phyloP scores from a whole-genome alignment of 2,888 invertebrate genomes.

The Lissonota sp. region DNA sequence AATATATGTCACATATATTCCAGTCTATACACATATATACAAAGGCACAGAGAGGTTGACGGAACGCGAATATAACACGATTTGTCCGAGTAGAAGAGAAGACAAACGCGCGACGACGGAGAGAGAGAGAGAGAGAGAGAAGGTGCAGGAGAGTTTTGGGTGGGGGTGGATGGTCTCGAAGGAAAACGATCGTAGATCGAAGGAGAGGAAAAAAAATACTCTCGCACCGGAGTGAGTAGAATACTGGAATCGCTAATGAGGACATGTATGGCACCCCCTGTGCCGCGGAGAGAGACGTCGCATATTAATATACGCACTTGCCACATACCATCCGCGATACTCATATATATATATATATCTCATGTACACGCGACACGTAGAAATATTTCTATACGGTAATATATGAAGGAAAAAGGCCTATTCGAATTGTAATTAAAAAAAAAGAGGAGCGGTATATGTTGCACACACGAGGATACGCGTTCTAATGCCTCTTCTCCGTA shows the following conservation, averaged over 20 bases:
- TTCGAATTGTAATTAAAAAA: constrained; percentile 34
- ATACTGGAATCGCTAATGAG: constrained; percentile 85
- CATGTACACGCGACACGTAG: constrained; percentile 20
- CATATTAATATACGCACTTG: constrained; percentile 70
- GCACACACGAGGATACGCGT: constrained; percentile 36
- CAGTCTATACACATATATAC: too few relatives aligned
- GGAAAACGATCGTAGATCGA: constrained; percentile 60
- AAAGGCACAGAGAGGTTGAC: too few relatives aligned
- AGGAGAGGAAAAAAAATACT: background rate
- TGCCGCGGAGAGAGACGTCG: constrained; percentile 50
- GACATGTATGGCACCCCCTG: constrained; percentile 84
- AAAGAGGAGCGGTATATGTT: background rate
- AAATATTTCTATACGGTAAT: constrained; percentile 18
- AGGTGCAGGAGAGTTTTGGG: background rate
- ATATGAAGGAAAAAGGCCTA: constrained; percentile 20
- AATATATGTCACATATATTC: constrained; percentile 3
- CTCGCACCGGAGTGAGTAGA: constrained; percentile 76
- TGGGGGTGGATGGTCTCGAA: constrained; percentile 30
- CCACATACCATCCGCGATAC: constrained; percentile 44
- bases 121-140: constrained; percentile 26
- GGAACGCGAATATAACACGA: background rate
- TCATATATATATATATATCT: constrained; percentile 61
- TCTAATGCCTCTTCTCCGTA: constrained; percentile 8
- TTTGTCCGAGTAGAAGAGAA: background rate
- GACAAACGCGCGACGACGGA: constrained; percentile 9